Evolutionary conservation across 2,888 invertebrate genomes (phyloP).

Genomic region (Calliphora vomitoria): DNA sequence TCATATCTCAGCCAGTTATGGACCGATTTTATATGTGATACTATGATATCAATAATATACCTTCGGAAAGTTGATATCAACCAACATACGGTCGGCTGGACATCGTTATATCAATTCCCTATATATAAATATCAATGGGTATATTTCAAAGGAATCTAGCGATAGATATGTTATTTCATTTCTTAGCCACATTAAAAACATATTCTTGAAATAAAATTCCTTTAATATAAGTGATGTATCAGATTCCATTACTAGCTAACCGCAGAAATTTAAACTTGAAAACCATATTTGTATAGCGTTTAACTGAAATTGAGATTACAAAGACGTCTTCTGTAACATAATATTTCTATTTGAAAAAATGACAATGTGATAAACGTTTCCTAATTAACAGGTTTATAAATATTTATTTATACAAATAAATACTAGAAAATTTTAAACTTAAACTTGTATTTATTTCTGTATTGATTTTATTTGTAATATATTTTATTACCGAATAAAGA

Average conservation of each 20-base stretch:
- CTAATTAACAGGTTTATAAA: conserved; percentile 53
- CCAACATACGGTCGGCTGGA: too few relatives aligned
- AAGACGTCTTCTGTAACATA: conserved; percentile 44
- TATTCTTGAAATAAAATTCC: too few relatives aligned
- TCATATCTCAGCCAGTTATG: too few relatives aligned
- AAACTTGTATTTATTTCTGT: conserved; percentile 5
- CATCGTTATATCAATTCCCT: too few relatives aligned
- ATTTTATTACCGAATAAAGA: background rate
- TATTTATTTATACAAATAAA: conserved; percentile 11
- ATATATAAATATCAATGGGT: too few relatives aligned
- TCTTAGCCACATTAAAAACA: too few relatives aligned
- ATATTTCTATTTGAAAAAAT: conserved; percentile 7
- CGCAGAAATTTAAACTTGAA: conserved; percentile 10
- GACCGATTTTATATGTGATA: too few relatives aligned
- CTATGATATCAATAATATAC: too few relatives aligned
- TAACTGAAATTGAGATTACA: conserved; percentile 34
- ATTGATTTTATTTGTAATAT: background rate
- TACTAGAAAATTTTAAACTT: conserved; percentile 33
- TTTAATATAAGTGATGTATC: background rate
- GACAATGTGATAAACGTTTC: conserved; percentile 42
- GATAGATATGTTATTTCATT: too few relatives aligned
- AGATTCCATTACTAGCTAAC: background rate
- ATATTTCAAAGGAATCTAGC: too few relatives aligned
- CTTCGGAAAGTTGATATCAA: too few relatives aligned
- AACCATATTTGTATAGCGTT: background rate